A percentile compares a stretch with the other conserved stretches of the same genome.
Evolutionary conservation across 1,140 invertebrate genomes (phyloP).

Genomic region (Platyscapa corneri): DNA sequence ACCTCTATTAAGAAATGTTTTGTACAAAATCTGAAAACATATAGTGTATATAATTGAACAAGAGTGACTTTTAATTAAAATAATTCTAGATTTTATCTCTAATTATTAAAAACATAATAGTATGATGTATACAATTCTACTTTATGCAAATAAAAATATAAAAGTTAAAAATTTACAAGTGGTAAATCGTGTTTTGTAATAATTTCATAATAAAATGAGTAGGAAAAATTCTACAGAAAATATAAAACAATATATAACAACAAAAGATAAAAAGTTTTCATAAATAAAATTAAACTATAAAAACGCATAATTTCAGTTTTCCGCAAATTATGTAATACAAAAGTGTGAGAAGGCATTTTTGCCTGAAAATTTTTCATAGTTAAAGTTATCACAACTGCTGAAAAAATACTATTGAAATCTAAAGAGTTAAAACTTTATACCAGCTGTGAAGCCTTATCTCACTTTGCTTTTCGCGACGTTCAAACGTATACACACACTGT

Average conservation of each 20-base stretch:
- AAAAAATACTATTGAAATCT: background rate
- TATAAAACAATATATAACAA: background rate
- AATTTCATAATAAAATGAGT: background rate
- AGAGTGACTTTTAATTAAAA: background rate
- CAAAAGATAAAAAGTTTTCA: background rate
- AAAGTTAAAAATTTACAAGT: background rate
- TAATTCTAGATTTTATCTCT: background rate
- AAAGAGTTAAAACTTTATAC: slow-evolving; percentile 22
- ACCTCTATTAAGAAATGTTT: slow-evolving; percentile 54
- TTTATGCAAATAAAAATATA: background rate
- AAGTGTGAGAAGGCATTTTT: background rate
- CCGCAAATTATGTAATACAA: slow-evolving; percentile 30
- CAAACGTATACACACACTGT: slow-evolving; percentile 44
- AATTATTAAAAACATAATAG: background rate
- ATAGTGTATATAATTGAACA: slow-evolving; percentile 25
- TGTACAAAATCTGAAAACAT: slow-evolving; percentile 63
- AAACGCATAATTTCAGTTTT: background rate
- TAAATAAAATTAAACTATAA: background rate
- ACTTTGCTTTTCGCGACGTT: slow-evolving; percentile 53
- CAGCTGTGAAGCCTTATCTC: slow-evolving; percentile 52
- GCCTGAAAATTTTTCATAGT: background rate
- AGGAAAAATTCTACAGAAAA: background rate
- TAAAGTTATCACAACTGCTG: background rate
- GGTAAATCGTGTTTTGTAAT: slow-evolving; percentile 31
- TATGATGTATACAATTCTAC: background rate